Evolutionary conservation across 2,888 invertebrate species (phyloP).

Genomic region (Bugula neritina): DNA sequence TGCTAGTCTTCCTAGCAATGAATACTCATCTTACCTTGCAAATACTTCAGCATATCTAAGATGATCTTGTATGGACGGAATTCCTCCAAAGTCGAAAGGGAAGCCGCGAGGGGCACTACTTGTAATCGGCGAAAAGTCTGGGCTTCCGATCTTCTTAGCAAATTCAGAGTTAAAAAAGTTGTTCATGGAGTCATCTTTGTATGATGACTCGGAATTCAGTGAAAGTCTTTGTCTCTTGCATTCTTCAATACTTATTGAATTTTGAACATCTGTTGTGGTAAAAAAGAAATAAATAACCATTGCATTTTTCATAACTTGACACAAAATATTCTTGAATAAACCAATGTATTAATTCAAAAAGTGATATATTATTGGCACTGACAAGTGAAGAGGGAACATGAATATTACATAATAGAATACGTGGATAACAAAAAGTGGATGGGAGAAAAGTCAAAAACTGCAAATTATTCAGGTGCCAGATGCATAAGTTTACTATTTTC

Average conservation of each 20-base stretch:
- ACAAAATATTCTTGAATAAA: neutral
- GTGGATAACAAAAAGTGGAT: neutral
- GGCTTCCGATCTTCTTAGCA: neutral
- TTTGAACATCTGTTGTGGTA: conserved; percentile 16
- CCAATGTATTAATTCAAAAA: conserved; percentile 3
- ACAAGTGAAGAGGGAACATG: neutral
- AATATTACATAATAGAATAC: neutral
- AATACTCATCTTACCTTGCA: conserved; percentile 21
- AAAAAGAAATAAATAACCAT: neutral
- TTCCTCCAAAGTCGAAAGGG: conserved; percentile 18
- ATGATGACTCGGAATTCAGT: neutral
- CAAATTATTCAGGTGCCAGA: conserved; percentile 15
- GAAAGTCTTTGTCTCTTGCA: conserved; percentile 23
- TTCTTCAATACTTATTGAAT: conserved; percentile 10
- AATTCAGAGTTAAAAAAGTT: neutral
- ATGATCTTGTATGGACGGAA: conserved; percentile 16
- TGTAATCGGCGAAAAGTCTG: neutral
- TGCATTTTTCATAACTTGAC: neutral
- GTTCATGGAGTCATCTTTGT: neutral
- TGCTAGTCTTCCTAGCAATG: too few species aligned
- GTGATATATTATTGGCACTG: conserved; percentile 15
- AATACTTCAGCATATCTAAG: conserved; percentile 20
- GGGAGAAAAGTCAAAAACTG: conserved; percentile 12
- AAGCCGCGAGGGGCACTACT: neutral
- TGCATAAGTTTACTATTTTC: neutral